phyloP scores from a whole-genome alignment of 2,113 vertebrate genomes.

The Lagopus leucura region DNA sequence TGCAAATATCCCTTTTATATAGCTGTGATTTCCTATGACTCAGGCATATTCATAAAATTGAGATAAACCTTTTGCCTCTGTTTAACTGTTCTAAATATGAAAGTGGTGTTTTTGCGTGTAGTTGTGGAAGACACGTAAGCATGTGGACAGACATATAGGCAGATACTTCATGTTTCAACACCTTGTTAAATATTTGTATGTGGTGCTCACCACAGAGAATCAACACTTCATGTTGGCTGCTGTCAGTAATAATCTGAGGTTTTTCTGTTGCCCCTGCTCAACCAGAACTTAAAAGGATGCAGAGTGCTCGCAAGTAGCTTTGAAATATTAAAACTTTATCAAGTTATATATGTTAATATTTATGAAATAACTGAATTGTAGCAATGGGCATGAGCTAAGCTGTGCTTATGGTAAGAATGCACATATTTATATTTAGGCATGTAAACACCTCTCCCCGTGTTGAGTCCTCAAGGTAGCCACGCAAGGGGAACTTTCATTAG shows the following conservation, averaged over 20 bases:
- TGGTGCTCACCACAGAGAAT: not conserved
- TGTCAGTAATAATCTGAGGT: not conserved
- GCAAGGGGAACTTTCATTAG: not conserved
- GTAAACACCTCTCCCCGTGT: not conserved
- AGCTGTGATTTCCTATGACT: constrained; percentile 11
- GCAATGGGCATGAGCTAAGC: not conserved
- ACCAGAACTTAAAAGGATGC: not conserved
- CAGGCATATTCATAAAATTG: not conserved
- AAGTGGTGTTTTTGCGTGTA: not conserved
- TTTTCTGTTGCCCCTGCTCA: not conserved
- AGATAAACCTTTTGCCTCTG: not conserved
- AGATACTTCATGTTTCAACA: not conserved
- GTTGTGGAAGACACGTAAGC: not conserved
- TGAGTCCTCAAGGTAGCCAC: not conserved
- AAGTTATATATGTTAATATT: not conserved
- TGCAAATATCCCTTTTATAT: not conserved
- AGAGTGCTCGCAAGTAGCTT: not conserved
- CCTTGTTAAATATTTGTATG: not conserved
- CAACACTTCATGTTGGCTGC: not conserved
- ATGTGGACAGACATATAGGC: not conserved
- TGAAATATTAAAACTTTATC: not conserved
- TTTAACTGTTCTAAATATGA: not conserved
- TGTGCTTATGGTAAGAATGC: not conserved
- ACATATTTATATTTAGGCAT: not conserved
- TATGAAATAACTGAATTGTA: not conserved